Conservation (phyloP, 1,140 invertebrate genomes). For the Ganaspis sp. region DNA sequence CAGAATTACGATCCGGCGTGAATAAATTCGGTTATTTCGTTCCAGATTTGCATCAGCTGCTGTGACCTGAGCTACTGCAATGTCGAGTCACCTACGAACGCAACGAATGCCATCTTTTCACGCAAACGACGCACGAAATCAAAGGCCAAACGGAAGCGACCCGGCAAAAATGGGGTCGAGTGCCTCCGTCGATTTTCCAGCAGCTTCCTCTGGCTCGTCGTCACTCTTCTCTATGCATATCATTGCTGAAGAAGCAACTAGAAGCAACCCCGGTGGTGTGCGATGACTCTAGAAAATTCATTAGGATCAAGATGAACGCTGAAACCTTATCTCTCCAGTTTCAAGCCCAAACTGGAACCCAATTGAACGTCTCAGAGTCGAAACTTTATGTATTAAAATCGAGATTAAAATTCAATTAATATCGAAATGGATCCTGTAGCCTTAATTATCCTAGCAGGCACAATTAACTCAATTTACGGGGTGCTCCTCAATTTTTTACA, state of each 20-base stretch:
- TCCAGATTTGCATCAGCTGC: constrained; percentile 81
- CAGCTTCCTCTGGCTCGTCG: constrained; percentile 60
- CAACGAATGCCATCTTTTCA: constrained; percentile 77
- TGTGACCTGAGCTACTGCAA: constrained; percentile 83
- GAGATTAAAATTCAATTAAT: too few relatives aligned
- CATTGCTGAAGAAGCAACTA: constrained; percentile 65
- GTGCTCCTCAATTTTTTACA: too few relatives aligned
- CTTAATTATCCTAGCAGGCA: too few relatives aligned
- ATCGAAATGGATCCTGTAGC: too few relatives aligned
- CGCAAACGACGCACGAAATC: constrained; percentile 69
- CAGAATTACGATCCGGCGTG: constrained; percentile 4
- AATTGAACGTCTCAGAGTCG: neutral
- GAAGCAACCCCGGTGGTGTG: neutral
- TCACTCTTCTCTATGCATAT: constrained; percentile 72
- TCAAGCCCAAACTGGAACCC: neutral
- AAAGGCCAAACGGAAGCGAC: constrained; percentile 68
- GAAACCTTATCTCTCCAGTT: neutral
- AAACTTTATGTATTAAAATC: too few relatives aligned
- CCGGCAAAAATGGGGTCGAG: constrained; percentile 63
- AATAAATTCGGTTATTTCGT: constrained; percentile 73
- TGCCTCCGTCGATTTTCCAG: constrained; percentile 57
- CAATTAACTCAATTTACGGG: too few relatives aligned
- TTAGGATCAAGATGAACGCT: neutral
- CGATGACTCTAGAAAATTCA: neutral
- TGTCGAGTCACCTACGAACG: constrained; percentile 80